Evolutionary conservation across 1,140 invertebrate genomes (phyloP), one percentile per base, ranked within the genome.

Genomic region (Bicyclus anynana): DNA sequence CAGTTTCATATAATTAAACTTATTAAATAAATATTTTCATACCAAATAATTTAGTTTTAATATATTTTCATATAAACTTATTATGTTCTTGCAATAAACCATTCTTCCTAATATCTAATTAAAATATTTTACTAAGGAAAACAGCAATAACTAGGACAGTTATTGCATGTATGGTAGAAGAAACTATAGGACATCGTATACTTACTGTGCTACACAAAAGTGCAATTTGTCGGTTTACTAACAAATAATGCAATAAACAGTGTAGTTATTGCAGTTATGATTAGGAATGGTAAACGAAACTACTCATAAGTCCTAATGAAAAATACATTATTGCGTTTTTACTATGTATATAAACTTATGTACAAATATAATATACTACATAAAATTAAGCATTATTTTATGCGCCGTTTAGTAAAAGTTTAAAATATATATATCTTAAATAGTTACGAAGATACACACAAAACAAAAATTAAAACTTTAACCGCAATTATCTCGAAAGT

Each of bases 341-440:
- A 52, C 5, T 38, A 2, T 40, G 35, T 40, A 40, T 40, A 38
- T 40, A 42, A 40, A 42, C 18, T 37, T 23, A 53, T 53, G 7
- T 40, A 53, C 50, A 38, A n/a, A n/a, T n/a, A n/a, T n/a, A n/a
- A n/a, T n/a, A n/a, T n/a, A n/a, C n/a, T n/a, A n/a, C n/a, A n/a
- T 53, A 53, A 53, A 40, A 40, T 53, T 53, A 40, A 53, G 50
- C 20, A 53, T 40, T 53, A 40, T 53, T 53, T 53, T 53, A 53
- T 53, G 18, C 38, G 37, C 26, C 20, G 50, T 53, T 40, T 38
- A 16, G 37, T 40, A 52, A 52, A 53, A n/a, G n/a, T n/a, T n/a
- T n/a, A n/a, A n/a, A n/a, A n/a, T n/a, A n/a, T n/a, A n/a, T n/a
- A n/a, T n/a, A n/a, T n/a, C n/a, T n/a, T n/a, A n/a, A n/a, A n/a